Base-by-base conservation (phyloP, 1,140 invertebrate genomes). In the Bilobella aurantiaca region DNA sequence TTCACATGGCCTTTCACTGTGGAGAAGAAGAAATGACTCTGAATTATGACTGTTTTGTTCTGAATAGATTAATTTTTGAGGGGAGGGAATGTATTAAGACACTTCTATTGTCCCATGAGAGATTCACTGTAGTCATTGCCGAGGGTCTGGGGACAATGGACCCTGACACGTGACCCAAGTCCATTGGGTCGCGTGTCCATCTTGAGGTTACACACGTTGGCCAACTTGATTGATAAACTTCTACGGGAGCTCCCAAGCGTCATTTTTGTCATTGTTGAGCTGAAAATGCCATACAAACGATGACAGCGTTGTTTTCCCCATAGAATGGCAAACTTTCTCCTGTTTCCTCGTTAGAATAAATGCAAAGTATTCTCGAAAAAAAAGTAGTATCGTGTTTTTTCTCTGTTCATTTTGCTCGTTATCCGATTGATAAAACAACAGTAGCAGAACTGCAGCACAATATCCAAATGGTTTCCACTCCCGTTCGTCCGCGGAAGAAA, bases 131-230 rank as follows among this genome's bases (percentile, higher is more conserved):
- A 56, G 49, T 56, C 25, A 23, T 8, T 12, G 12, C 8, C 12
- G 25, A 23, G 30, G 61, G 58, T 42, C 59, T 21, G 66, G 3
- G 53, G 61, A 67, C 62, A 63, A 64, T 67, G 66, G 57, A n/a
- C n/a, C n/a, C 31, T 28, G 62, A 5, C 68, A 67, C 68, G 68
- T 49, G 68, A 66, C 68, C n/a, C 5, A 64, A 69, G 66, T 64
- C 63, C 67, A 65, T 65, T 27, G 16, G 58, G 65, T 70, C 69
- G 63, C 53, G 69, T 70, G 69, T 42, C 69, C 3, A 47, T 65
- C 49, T 53, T 53, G 49, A 53, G 49, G 49, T 53, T 53, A 14
- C 49, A 53, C 49, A 18, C 21, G 5, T 16, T n/a, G 37, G n/a
- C 37, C n/a, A 5, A 5, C 49, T 53, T 53, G 49, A 53, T 53